These are phyloP conservation scores for Myiagra hebetior DNA, from an alignment of 2,113 vertebrate genomes.

Conservation along the genomic window DNA sequence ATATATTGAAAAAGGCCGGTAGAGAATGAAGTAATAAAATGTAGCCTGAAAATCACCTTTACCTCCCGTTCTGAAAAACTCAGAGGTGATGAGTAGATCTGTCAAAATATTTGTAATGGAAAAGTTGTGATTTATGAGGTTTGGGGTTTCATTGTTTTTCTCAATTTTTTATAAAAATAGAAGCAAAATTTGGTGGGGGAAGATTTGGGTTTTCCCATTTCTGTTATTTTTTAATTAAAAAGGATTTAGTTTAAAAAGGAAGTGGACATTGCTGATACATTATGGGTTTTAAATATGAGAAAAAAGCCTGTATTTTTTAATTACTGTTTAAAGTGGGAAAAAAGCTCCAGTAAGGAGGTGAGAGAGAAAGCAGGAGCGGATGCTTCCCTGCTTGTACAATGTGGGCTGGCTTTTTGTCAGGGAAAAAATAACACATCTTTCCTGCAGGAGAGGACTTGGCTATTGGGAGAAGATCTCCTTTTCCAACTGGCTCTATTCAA, in stretches of 20 bases:
- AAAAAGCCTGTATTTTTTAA: not conserved
- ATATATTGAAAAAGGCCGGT: not conserved
- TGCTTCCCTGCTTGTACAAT: not conserved
- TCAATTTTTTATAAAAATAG: not conserved
- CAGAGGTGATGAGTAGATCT: constrained; percentile 28
- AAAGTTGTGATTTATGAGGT: constrained; percentile 39
- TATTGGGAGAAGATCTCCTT: not conserved
- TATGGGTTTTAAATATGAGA: not conserved
- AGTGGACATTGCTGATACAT: not conserved
- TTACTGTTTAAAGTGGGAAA: not conserved
- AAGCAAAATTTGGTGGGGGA: not conserved
- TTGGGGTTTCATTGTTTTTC: not conserved
- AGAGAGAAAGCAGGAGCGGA: not conserved
- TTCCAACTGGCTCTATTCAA: not conserved
- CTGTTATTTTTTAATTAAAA: not conserved
- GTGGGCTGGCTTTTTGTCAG: not conserved
- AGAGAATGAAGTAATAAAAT: constrained; percentile 47
- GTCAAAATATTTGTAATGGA: constrained; percentile 39
- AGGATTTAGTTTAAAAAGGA: not conserved
- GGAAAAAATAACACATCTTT: not conserved
- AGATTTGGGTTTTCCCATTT: not conserved
- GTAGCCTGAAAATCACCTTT: constrained; percentile 34
- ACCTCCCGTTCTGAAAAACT: not conserved
- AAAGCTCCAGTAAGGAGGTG: not conserved
- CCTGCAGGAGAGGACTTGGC: not conserved